Percentiles rank a stretch among this genome's conserved stretches.
Conservation (phyloP, 2,888 invertebrate genomes). For the Eilema sororculum region DNA sequence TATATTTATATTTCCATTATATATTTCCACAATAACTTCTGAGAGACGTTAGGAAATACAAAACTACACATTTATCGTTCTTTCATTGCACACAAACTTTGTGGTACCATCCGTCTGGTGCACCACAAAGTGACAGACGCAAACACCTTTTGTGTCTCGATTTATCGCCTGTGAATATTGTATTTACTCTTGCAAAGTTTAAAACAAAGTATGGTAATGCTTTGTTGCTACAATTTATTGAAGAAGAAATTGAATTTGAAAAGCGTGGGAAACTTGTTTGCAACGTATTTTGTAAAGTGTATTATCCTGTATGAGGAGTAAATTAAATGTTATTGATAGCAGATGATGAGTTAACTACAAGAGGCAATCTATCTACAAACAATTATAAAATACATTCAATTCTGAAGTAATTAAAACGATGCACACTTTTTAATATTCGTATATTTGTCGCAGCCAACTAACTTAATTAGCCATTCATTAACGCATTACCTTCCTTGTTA, state of each 20-base stretch:
- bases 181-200: conserved; percentile 1
- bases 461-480: too few species aligned
- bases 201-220: conserved; percentile 1
- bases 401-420: too few species aligned
- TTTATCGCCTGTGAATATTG: neutral
- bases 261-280: neutral
- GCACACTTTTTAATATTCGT: too few species aligned
- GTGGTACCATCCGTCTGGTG: neutral
- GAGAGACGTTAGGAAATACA: neutral
- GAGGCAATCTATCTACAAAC: too few species aligned
- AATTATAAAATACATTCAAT: too few species aligned
- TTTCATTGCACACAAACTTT: neutral
- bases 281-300: neutral
- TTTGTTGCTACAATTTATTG: neutral
- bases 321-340: too few species aligned
- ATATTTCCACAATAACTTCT: neutral
- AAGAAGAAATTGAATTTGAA: neutral
- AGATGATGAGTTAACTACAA: too few species aligned
- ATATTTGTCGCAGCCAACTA: too few species aligned
- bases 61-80: neutral
- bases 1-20: neutral
- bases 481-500: too few species aligned
- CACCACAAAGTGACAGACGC: too few species aligned
- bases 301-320: too few species aligned
- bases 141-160: neutral